These are phyloP conservation scores for Caretta caretta DNA, from an alignment of 2,113 vertebrate species.

Conservation along the genomic window DNA sequence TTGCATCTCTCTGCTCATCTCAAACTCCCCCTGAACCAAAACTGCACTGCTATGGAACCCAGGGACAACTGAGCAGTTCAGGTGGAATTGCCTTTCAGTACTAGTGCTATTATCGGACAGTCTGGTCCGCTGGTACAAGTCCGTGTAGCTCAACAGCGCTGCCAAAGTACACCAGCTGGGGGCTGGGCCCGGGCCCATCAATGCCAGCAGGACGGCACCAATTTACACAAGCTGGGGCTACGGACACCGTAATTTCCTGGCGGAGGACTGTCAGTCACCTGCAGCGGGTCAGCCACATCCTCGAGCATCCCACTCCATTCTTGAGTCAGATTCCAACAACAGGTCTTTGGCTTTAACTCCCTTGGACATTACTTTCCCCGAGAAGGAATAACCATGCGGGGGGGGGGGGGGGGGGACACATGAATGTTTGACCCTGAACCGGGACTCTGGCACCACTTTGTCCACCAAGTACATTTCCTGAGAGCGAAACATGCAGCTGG, in stretches of 20 bases:
- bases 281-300: no score
- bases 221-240: no score
- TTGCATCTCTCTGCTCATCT: no score
- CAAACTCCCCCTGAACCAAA: neutral
- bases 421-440: fast-evolving
- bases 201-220: no score
- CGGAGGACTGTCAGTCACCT: no score
- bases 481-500: fast-evolving
- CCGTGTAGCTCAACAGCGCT: neutral
- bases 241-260: no score
- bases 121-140: neutral
- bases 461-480: neutral
- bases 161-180: no score
- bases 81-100: neutral
- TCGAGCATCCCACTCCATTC: neutral
- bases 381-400: neutral
- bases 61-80: neutral
- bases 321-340: neutral
- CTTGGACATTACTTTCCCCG: no score
- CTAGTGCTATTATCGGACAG: no score
- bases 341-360: neutral
- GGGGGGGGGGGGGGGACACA: no score
- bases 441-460: fast-evolving
- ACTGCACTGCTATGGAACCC: neutral
- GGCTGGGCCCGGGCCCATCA: no score